Evolutionary conservation across 1,140 invertebrate species (phyloP), one percentile per base, ranked within the genome.

Genomic region (Coelopa frigida): DNA sequence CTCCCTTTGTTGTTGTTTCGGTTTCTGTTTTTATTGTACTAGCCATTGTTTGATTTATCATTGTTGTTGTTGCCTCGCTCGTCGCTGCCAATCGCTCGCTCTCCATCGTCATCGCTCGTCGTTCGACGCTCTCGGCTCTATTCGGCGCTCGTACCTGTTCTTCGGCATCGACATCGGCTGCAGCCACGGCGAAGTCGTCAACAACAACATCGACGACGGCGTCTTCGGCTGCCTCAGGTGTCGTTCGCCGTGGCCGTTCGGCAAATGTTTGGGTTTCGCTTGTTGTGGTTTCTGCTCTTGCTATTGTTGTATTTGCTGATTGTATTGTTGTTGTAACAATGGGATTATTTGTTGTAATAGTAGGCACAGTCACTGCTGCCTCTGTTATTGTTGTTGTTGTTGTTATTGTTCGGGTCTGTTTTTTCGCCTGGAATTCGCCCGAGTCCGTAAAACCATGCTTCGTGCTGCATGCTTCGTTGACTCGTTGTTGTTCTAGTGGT

Each of bases 401-500:
- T 8, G 42, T 44, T 10, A 37, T 52, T 38, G 22, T 22, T 29
- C 44, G 26, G 17, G 38, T 12, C 50, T 54, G 50, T 57, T 58
- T 51, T 54, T 61, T 64, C 60, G 27, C 27, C n/a, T n/a, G n/a
- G n/a, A n/a, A n/a, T n/a, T n/a, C n/a, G n/a, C n/a, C n/a, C n/a
- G n/a, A n/a, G n/a, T n/a, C n/a, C n/a, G n/a, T n/a, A n/a, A n/a
- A n/a, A n/a, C n/a, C n/a, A n/a, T n/a, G n/a, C n/a, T n/a, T n/a
- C 20, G 29, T 63, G 63, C 64, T 61, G 60, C 61, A 63, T 53
- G 60, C 61, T 64, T 64, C 54, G 56, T 50, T 63, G 61, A 47
- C 21, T 21, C 36, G 24, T 40, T 26, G 17, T 20, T 20, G 45
- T 37, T 24, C 35, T 26, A 15, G 46, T 50, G 40, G 42, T 33